Evolutionary conservation across 1,140 invertebrate genomes (phyloP).

Genomic region (Euglossa dilemma): DNA sequence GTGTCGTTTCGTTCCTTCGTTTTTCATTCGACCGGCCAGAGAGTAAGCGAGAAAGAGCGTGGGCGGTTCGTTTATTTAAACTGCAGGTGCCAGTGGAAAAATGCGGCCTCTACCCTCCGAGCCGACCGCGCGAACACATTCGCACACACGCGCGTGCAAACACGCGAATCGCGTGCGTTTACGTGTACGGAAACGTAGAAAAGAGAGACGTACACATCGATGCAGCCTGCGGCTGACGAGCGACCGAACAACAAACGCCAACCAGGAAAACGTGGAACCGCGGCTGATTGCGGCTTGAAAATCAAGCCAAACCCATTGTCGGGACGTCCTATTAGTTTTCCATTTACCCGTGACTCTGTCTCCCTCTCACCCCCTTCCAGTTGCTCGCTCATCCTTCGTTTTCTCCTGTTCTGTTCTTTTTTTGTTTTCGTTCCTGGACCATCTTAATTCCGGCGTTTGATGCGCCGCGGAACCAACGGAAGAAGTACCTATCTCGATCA

Average conservation of each 20-base stretch:
- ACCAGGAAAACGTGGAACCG: constrained; percentile 71
- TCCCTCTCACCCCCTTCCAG: background rate
- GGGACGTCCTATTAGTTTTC: constrained; percentile 74
- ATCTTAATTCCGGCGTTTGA: background rate
- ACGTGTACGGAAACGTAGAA: constrained; percentile 26
- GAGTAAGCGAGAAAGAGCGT: constrained; percentile 50
- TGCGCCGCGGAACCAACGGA: background rate
- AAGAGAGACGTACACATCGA: constrained; percentile 47
- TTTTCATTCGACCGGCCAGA: constrained; percentile 65
- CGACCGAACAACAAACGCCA: constrained; percentile 75
- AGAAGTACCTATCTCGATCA: background rate
- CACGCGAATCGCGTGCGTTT: background rate
- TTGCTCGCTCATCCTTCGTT: background rate
- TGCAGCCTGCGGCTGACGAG: constrained; percentile 76
- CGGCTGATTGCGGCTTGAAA: constrained; percentile 70
- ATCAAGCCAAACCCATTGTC: constrained; percentile 75
- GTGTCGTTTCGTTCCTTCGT: constrained; percentile 68
- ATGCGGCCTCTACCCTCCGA: constrained; percentile 63
- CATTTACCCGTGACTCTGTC: constrained; percentile 63
- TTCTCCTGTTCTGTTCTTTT: background rate
- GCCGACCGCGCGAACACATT: background rate
- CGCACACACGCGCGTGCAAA: background rate
- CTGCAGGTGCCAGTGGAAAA: constrained; percentile 73
- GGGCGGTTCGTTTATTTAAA: constrained; percentile 76
- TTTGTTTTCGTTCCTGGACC: background rate